Evolutionary conservation across 2,113 vertebrate species (phyloP), one percentile per base, ranked within the genome.

Genomic region (Cyanoderma ruficeps): DNA sequence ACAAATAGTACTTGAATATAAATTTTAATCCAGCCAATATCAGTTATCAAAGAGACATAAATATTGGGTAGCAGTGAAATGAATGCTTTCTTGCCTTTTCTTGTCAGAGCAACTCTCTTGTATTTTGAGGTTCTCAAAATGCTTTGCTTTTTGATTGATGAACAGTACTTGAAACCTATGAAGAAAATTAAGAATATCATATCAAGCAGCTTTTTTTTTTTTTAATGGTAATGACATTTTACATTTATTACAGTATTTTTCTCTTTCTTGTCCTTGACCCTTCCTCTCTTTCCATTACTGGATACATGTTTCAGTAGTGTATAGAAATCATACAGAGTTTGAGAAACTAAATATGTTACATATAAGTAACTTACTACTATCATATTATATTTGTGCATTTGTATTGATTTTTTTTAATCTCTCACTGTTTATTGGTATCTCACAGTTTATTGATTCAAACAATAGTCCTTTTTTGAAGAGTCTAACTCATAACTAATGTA

Each of bases 101-200:
- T 69, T 95, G 67, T 92, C 89, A 93, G 69, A 95, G 49, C 18
- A 95, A 71, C 44, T 80, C 37, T 74, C 57, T 35, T 63, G 53
- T 68, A 78, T 23, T 77, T 93, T 90, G 18, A 92, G 8, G 24
- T 76, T 96, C 91, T 96, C 68, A 87, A 65, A 90, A 93, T 37
- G 19, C 17, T 83, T 94, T 93, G 33, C n/a, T 94, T 91, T 93
- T 89, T 61, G 39, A 85, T 52, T 89, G 42, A 90, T 56, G 84
- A 68, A 60, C 6, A 78, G 18, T 50, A 39, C 11, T 21, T 80
- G 72, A 93, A 85, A 5, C 6, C 8, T 56, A 9, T 63, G 39
- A 49, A 49, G 13, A 56, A 83, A 85, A 71, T 57, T 25, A 82
- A 63, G 27, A 15, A 22, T 24, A 5, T 28, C 10, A 37, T 56